Percentiles rank a stretch among this genome's conserved stretches.
Evolutionary conservation across 2,797 vertebrate species (phyloP).

Genomic region (Vultur gryphus): DNA sequence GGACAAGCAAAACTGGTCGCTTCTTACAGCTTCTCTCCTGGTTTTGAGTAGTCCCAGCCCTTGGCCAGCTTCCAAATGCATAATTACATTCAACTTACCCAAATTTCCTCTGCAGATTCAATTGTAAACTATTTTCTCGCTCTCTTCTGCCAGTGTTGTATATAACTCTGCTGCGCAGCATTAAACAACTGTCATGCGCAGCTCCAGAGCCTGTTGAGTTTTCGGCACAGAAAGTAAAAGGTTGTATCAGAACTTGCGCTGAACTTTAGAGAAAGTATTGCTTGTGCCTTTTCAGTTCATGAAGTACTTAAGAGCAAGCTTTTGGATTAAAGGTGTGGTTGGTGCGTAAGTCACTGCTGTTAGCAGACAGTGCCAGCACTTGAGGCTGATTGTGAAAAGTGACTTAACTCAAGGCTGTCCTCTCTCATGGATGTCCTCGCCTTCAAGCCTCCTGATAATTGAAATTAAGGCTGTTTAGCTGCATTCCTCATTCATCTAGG

Average conservation of each 20-base stretch:
- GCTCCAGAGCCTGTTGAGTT: background rate
- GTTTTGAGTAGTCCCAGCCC: slow-evolving; percentile 9
- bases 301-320: background rate
- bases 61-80: slow-evolving; percentile 30
- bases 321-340: background rate
- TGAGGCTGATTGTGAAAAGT: background rate
- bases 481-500: background rate
- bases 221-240: background rate
- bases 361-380: background rate
- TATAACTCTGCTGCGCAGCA: background rate
- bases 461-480: background rate
- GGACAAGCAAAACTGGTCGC: background rate
- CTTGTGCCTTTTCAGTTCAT: background rate
- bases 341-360: background rate
- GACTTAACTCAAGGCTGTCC: background rate
- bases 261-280: background rate
- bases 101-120: slow-evolving; percentile 49
- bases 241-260: background rate
- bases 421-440: background rate
- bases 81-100: slow-evolving; percentile 43
- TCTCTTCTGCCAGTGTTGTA: background rate
- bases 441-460: background rate
- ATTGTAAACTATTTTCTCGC: slow-evolving; percentile 28
- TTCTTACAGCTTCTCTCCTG: background rate
- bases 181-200: background rate